Conservation (phyloP, 1,140 invertebrate genomes). For the Drosophila mojavensis region DNA sequence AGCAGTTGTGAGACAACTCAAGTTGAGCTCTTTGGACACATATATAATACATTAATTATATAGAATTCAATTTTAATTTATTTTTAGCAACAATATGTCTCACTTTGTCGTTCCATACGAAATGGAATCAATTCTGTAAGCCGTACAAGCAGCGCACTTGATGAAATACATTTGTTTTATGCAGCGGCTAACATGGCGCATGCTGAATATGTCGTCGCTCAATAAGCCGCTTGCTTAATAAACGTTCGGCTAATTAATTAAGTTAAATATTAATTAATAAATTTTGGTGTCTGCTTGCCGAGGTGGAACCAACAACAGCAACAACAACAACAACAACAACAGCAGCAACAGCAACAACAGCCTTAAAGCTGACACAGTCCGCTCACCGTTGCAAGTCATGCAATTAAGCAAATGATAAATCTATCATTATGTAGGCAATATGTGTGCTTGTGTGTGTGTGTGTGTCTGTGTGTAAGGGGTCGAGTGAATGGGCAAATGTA, state of each 20-base stretch:
- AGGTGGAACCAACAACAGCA: not conserved
- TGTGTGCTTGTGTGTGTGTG: not conserved
- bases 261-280: constrained; percentile 67
- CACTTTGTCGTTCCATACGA: too few species aligned
- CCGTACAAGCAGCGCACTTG: not conserved
- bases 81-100: too few species aligned
- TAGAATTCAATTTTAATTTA: too few species aligned
- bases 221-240: constrained; percentile 42
- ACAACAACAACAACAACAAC: not conserved
- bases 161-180: not conserved
- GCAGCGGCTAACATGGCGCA: not conserved
- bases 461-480: not conserved
- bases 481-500: constrained; percentile 31
- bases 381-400: constrained; percentile 46
- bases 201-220: constrained; percentile 22
- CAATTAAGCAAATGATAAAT: constrained; percentile 76
- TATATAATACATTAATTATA: too few species aligned
- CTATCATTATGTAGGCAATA: constrained; percentile 49
- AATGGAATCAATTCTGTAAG: too few species aligned
- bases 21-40: too few species aligned
- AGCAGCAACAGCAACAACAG: not conserved
- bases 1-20: too few species aligned
- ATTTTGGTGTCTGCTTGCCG: constrained; percentile 18
- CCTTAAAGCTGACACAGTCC: constrained; percentile 33
- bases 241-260: constrained; percentile 67